Base-by-base conservation (phyloP, 2,888 invertebrate genomes). In the Polyommatus icarus region DNA sequence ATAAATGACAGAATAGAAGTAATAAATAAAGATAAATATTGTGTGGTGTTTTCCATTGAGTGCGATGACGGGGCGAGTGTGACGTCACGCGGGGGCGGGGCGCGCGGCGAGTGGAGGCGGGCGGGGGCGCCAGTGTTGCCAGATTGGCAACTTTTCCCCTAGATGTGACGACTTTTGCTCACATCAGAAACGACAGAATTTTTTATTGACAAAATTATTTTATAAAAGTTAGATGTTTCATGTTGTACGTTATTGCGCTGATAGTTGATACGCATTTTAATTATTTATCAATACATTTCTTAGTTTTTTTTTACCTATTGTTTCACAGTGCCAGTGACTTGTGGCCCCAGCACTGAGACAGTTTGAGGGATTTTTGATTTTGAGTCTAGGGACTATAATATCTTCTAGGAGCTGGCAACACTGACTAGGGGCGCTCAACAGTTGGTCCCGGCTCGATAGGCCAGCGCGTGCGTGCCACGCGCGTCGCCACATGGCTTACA, bases 381-480 rank as follows among this genome's bases (percentile, higher is more conserved):
- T 50, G 46, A 15, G 18, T 54, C 15, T 54, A 54, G 50, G 46
- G 46, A 10, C 46, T 40, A 10, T 40, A 15, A 18, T 3, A n/a
- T n/a, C n/a, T 54, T 18, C 50, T 54, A 18, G 1, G 18, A 54
- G 50, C 18, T 54, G 50, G 50, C 50, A 18, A 54, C 50, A 54
- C 50, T 18, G 15, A 54, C 32, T 32, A 32, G 50, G 36, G 80
- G 87, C 87, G 89, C 89, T 92, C 92, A 93, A 93, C 93, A 92
- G 93, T 92, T 93, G 92, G 92, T 90, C 88, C 80, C 86, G 78
- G 89, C 88, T 91, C 91, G 88, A 91, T 91, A 90, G 86, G 83
- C 85, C 84, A 87, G 91, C 90, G 91, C 91, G 90, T 92, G 91
- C 91, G 91, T 90, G 90, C 83, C 81, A 79, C 82, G 82, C 36